Evolutionary conservation across 1,140 invertebrate genomes (phyloP), one percentile per base, ranked within the genome.

Genomic region (Prorops nasuta): DNA sequence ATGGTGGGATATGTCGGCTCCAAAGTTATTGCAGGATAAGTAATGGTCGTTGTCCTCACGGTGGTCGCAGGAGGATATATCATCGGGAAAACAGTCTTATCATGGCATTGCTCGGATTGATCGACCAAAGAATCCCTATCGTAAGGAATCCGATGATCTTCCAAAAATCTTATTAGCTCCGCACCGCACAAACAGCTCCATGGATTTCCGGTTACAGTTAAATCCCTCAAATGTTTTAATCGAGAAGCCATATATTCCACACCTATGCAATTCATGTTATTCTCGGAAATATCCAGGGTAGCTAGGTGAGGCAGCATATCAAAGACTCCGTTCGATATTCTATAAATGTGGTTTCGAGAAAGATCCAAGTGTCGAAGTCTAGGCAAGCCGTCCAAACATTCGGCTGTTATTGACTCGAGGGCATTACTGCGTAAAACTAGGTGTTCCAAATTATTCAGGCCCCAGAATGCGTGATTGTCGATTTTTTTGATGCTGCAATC

Each of bases 201-300:
- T 3, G 67, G 67, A 42, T 70, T 70, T 1, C 41, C 49, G 0
- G 51, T 15, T 0, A 69, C 38, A 14, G 49, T 36, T 1, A 70
- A 7, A 7, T 45, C 43, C 1, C 31, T 12, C 4, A 70, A 19
- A 43, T 64, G 39, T 3, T 17, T 40, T 7, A 66, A 31, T 1
- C 37, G 48, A 7, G 44, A 17, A 1, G 32, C 53, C 34, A 70
- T 54, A 8, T 62, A 37, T 2, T 67, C 67, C 3, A 63, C 47
- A 3, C 64, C 57, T 14, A 70, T 58, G 35, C 66, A 70, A 37
- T 67, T 70, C 55, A 70, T 56, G 4, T 17, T n/a, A 31, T 70
- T 70, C 0, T 67, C 60, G 0, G 62, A 63, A 0, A 70, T 20
- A 22, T 67, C 64, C 3, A 70, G 34, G 18, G 28, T 54, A 3